Evolutionary conservation across 2,888 invertebrate species (phyloP), one percentile per base, ranked within the genome.

Genomic region (Nomada lathburiana): DNA sequence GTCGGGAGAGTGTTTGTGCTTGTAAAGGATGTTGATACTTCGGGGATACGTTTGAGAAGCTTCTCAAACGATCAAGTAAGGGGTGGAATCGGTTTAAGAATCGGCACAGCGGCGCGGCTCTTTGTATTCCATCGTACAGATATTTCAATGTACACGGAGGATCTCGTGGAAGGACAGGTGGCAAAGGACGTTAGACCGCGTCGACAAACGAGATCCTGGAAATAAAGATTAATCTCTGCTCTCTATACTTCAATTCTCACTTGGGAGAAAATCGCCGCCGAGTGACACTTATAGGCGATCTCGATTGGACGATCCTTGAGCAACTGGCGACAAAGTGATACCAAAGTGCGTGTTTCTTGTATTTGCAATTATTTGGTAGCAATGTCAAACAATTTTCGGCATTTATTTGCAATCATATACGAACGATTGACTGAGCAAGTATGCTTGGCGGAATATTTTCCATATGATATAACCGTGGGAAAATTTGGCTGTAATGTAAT

Each of bases 1-100:
- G 36, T 36, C 36, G 36, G 7, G 36, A 5, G 1, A 36, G 36
- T 36, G 36, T 5, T 36, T 36, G 36, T 36, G 36, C 0, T 36
- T 7, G 36, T 5, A 36, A 36, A 36, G 36, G 36, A 36, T 7
- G 36, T 36, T 36, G 36, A 36, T 36, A 7, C 20, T 23, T 57
- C 10, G 23, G 11, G 20, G 23, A 23, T 26, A 13, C n/a, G 55
- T 23, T 57, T 57, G 3, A 10, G n/a, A 23, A 2, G 47, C 13
- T 13, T 13, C 2, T 47, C 29, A 29, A 29, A 7, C 29, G 36
- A 36, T 36, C 53, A 20, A 53, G 20, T n/a, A 20, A 53, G 53
- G n/a, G 57, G 57, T 57, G n/a, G n/a, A 57, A 23, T 55, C 69
- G 80, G 74, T 71, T 80, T 80, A 67, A 80, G 81, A 70, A 74